Conservation (phyloP, 2,113 vertebrate species). For the Macroglossus sobrinus region DNA sequence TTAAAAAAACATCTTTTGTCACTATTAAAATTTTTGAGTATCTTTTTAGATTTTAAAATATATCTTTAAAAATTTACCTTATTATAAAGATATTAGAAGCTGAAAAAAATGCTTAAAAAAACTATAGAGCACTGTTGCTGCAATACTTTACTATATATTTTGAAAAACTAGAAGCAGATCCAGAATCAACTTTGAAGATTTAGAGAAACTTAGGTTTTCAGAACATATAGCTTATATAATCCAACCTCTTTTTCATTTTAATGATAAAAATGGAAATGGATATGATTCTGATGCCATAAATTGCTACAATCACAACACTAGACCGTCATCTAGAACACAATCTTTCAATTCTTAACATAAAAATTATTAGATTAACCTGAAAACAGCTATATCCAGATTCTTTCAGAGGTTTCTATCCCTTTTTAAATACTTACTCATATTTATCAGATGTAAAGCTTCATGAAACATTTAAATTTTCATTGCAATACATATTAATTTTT, state of each 20-base stretch:
- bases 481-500: neutral
- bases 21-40: neutral
- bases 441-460: neutral
- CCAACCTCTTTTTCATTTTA: neutral
- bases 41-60: neutral
- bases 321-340: neutral
- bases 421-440: neutral
- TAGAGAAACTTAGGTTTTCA: neutral
- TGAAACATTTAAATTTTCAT: neutral
- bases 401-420: neutral
- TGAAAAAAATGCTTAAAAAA: neutral
- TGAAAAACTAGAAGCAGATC: neutral
- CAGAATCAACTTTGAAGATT: neutral
- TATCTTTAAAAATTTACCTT: neutral
- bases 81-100: neutral
- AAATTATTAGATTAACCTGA: neutral
- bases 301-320: neutral
- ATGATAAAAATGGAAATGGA: neutral
- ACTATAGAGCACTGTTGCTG: neutral
- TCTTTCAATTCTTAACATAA: neutral
- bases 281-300: neutral
- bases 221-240: neutral
- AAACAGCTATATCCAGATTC: neutral
- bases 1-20: neutral
- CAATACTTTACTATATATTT: neutral